Conservation (phyloP, 2,797 vertebrate species). For the Cossypha heuglini region DNA sequence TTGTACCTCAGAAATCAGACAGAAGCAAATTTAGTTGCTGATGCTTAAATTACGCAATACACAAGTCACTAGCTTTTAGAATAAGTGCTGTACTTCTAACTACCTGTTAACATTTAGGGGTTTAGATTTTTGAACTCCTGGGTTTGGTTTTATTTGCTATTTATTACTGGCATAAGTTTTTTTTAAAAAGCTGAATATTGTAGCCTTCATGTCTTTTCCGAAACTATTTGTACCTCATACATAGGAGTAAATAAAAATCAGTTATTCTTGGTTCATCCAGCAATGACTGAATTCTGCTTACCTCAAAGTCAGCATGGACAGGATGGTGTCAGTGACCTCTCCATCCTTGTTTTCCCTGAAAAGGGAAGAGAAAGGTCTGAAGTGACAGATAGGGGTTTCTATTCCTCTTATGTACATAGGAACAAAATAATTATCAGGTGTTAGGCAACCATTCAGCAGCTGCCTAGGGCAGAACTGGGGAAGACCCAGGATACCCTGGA, state of each 20-base stretch:
- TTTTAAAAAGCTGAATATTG: not conserved
- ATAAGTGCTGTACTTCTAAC: not conserved
- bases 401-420: not conserved
- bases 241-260: not conserved
- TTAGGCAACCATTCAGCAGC: not conserved
- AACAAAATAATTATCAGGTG: not conserved
- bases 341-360: not conserved
- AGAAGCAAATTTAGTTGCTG: not conserved
- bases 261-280: not conserved
- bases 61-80: not conserved
- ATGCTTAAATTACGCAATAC: not conserved
- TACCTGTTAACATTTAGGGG: not conserved
- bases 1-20: not conserved
- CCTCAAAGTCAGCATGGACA: not conserved
- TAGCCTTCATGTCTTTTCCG: not conserved
- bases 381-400: not conserved
- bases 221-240: not conserved
- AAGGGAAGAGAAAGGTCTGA: not conserved
- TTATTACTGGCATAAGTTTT: not conserved
- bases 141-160: not conserved
- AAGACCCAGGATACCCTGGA: not conserved
- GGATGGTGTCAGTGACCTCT: not conserved
- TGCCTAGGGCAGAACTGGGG: not conserved
- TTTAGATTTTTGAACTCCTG: not conserved
- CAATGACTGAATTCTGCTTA: not conserved